Evolutionary conservation across 2,888 invertebrate genomes (phyloP).

Genomic region (Teleogryllus oceanicus): DNA sequence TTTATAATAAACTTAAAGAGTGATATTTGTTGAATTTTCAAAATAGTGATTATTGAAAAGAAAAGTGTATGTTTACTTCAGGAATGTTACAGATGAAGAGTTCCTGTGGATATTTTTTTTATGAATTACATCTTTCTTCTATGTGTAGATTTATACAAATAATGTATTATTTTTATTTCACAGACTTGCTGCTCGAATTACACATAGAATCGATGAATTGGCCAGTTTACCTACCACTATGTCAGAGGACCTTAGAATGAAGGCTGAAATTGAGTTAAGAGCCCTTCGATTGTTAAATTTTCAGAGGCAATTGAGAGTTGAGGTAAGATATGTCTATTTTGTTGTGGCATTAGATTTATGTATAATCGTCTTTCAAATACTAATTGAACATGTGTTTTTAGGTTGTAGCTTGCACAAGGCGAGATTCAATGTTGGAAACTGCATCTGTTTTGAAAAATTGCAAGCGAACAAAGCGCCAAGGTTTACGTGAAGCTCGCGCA

Average conservation of each 20-base stretch:
- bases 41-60: too few relatives aligned
- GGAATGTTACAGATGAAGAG: neutral
- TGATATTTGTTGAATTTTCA: too few relatives aligned
- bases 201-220: constrained; percentile 54
- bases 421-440: constrained; percentile 59
- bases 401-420: constrained; percentile 49
- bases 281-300: constrained; percentile 58
- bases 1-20: too few relatives aligned
- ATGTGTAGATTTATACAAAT: neutral
- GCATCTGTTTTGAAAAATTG: constrained; percentile 59
- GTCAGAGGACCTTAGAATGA: constrained; percentile 52
- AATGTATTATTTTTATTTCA: constrained; percentile 24
- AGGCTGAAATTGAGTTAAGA: constrained; percentile 57
- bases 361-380: neutral
- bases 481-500: constrained; percentile 59
- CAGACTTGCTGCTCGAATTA: constrained; percentile 51
- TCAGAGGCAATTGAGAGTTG: constrained; percentile 52
- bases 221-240: constrained; percentile 52
- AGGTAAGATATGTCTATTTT: constrained; percentile 38
- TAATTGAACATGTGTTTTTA: constrained; percentile 20
- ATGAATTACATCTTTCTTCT: neutral
- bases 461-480: constrained; percentile 58
- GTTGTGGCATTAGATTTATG: neutral
- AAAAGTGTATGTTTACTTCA: too few relatives aligned
- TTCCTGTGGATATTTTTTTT: neutral